Evolutionary conservation across 1,140 invertebrate species (phyloP).

Genomic region (Calycopis cecrops): DNA sequence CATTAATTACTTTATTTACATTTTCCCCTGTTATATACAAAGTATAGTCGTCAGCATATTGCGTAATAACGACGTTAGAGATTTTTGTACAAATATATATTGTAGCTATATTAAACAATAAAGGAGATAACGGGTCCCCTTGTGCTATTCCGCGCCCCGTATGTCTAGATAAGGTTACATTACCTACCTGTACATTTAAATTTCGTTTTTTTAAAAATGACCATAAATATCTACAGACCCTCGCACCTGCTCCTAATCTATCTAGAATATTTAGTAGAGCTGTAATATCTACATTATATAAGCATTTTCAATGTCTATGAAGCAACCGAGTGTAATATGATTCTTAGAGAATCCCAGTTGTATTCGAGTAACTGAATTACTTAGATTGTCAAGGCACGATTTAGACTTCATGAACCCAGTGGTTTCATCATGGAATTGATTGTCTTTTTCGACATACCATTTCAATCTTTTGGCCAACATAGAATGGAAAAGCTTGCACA

Average conservation of each 20-base stretch:
- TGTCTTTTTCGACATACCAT: not conserved
- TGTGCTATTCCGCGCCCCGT: constrained; percentile 20
- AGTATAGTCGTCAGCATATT: constrained; percentile 32
- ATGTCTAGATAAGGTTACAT: not conserved
- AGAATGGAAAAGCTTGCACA: not conserved
- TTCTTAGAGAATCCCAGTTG: not conserved
- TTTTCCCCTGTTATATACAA: constrained; percentile 18
- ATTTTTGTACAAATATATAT: constrained; percentile 18
- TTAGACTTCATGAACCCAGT: not conserved
- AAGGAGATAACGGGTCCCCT: constrained; percentile 30
- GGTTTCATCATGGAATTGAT: not conserved
- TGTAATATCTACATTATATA: not conserved
- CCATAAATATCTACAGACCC: not conserved
- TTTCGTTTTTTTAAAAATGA: not conserved
- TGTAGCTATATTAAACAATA: constrained; percentile 29
- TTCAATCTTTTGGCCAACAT: not conserved
- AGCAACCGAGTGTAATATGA: not conserved
- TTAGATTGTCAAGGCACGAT: not conserved
- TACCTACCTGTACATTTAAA: not conserved
- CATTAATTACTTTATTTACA: constrained; percentile 1
- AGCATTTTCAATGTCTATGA: not conserved
- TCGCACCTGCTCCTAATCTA: not conserved
- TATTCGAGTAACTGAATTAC: not conserved
- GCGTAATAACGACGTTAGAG: constrained; percentile 14
- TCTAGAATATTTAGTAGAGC: not conserved